Conservation (phyloP, 2,888 invertebrate species). For the Alviniconcha strummeri region DNA sequence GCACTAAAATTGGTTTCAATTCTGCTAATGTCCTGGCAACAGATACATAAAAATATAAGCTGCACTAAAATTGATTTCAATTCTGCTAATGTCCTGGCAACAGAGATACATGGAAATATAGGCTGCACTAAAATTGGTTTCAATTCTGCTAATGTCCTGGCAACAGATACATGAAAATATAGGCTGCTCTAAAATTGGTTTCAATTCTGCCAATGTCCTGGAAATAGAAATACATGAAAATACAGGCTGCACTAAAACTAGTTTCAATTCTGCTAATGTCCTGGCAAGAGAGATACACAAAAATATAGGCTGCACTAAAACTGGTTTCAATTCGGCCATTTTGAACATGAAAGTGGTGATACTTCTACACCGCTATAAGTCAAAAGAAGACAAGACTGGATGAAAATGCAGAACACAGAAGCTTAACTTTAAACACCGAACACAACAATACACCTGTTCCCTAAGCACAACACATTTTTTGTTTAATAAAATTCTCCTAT, state of each 20-base stretch:
- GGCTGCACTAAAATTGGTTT: no score
- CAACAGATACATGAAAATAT: background rate
- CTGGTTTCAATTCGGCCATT: no score
- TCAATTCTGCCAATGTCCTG: conserved; percentile 68
- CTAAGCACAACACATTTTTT: no score
- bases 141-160: conserved; percentile 68
- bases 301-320: background rate
- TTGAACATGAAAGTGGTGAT: background rate
- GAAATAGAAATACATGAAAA: background rate
- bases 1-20: no score
- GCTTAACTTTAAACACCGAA: background rate
- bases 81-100: conserved; percentile 68
- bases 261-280: conserved; percentile 60
- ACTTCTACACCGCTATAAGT: no score
- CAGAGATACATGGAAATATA: background rate
- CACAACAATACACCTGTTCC: background rate
- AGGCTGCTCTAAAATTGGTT: no score
- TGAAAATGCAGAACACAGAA: background rate
- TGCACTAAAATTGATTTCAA: no score
- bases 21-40: conserved; percentile 69
- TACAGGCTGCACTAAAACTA: background rate
- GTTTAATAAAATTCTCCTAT: no score
- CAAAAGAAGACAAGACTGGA: background rate
- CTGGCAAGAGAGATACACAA: conserved; percentile 49
- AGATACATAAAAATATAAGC: background rate